These are phyloP conservation scores for Acleris cristana DNA, from an alignment of 2,888 invertebrate genomes.

Conservation along the genomic window DNA sequence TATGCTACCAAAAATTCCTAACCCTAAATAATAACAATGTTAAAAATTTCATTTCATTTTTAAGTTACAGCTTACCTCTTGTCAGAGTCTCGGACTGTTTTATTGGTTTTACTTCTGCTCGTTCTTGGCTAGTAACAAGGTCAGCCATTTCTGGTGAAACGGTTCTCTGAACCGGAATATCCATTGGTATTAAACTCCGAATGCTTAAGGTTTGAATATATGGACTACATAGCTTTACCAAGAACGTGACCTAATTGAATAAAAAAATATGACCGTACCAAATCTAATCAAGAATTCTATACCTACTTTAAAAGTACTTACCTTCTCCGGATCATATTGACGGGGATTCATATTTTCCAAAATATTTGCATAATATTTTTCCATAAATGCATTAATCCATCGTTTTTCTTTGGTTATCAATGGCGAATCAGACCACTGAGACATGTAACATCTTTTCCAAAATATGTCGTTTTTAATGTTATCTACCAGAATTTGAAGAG, in stretches of 20 bases:
- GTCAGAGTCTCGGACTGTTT: slow-evolving; percentile 38
- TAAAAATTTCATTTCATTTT: no score
- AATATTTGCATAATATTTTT: slow-evolving; percentile 72
- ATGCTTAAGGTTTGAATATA: slow-evolving; percentile 71
- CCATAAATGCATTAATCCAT: slow-evolving; percentile 77
- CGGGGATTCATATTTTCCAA: slow-evolving; percentile 77
- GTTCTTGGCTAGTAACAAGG: slow-evolving; percentile 61
- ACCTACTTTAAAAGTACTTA: slow-evolving; percentile 39
- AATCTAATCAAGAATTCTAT: no score
- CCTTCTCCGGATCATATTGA: slow-evolving; percentile 79
- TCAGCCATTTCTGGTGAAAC: slow-evolving; percentile 76
- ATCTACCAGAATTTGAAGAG: slow-evolving; percentile 72
- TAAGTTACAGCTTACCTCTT: slow-evolving; percentile 55
- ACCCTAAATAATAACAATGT: no score
- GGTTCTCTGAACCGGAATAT: slow-evolving; percentile 70
- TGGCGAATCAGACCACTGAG: slow-evolving; percentile 66
- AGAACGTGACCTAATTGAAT: slow-evolving; percentile 58
- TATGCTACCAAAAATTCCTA: no score
- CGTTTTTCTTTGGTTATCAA: slow-evolving; percentile 55
- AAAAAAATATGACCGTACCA: slow-evolving; percentile 11
- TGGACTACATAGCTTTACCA: slow-evolving; percentile 75
- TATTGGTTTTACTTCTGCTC: slow-evolving; percentile 11
- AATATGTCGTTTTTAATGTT: slow-evolving; percentile 77
- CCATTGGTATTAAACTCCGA: slow-evolving; percentile 71
- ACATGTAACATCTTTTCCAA: slow-evolving; percentile 74